Percentiles rank a stretch among this genome's conserved stretches.
These are phyloP conservation scores for Mesorhabditis belari DNA, from an alignment of 2,888 invertebrate species.

Conservation along the genomic window DNA sequence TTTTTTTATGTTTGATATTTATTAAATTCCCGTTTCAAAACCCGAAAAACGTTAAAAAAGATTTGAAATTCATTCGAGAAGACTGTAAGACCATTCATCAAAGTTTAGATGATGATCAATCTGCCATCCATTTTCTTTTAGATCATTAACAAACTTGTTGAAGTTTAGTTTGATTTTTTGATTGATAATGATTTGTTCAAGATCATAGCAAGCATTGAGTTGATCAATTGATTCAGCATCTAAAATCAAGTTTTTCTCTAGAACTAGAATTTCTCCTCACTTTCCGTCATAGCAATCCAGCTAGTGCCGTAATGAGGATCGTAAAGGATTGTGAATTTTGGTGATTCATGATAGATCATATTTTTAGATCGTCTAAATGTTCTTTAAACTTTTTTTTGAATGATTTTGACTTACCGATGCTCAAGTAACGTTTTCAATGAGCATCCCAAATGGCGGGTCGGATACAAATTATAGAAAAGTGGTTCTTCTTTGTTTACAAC, in stretches of 20 bases:
- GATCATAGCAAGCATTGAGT: slow-evolving; percentile 5
- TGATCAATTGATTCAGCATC: background rate
- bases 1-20: background rate
- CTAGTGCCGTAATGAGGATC: background rate
- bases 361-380: background rate
- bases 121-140: slow-evolving; percentile 5
- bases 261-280: background rate
- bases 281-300: background rate
- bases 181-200: slow-evolving; percentile 3
- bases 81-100: slow-evolving; percentile 16
- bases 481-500: slow-evolving; percentile 14
- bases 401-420: slow-evolving; percentile 1
- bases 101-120: slow-evolving; percentile 13
- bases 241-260: background rate
- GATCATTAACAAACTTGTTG: slow-evolving; percentile 1
- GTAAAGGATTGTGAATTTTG: background rate
- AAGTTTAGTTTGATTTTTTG: background rate
- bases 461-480: slow-evolving; percentile 9
- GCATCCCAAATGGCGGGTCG: slow-evolving; percentile 10
- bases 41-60: background rate
- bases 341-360: background rate
- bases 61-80: slow-evolving; percentile 1
- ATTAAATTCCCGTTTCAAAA: background rate
- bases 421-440: background rate
- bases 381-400: background rate